These are phyloP conservation scores for Balanococcus diminutus DNA, from an alignment of 2,888 invertebrate genomes.

Conservation along the genomic window DNA sequence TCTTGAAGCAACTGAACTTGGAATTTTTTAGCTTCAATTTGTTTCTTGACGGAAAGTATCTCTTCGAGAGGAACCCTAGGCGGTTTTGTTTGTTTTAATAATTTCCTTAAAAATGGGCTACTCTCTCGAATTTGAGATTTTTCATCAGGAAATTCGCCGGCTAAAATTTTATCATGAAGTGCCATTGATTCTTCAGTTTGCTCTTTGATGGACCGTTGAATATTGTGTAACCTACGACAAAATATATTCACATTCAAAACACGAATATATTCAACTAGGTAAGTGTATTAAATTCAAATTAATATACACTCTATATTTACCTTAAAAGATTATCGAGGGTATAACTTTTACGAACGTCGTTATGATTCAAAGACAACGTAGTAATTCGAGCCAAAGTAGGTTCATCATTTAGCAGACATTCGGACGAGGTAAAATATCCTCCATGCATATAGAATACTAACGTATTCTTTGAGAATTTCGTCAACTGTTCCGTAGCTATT, in stretches of 20 bases:
- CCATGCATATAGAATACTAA: constrained; percentile 87
- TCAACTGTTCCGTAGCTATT: constrained; percentile 70
- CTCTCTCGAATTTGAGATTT: constrained; percentile 56
- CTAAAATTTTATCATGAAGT: constrained; percentile 63
- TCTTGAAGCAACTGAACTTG: constrained; percentile 72
- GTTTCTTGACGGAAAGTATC: constrained; percentile 70
- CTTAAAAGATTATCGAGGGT: constrained; percentile 73
- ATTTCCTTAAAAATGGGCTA: constrained; percentile 59
- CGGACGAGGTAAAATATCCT: constrained; percentile 76
- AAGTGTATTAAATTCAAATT: constrained; percentile 14
- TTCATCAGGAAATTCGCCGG: constrained; percentile 61
- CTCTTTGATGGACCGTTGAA: constrained; percentile 76
- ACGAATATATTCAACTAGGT: too few species aligned
- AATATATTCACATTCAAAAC: constrained; percentile 38
- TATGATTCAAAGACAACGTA: constrained; percentile 65
- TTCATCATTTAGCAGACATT: constrained; percentile 61
- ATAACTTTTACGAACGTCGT: constrained; percentile 76
- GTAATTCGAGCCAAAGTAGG: constrained; percentile 62
- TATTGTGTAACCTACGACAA: constrained; percentile 66
- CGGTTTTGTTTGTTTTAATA: constrained; percentile 58
- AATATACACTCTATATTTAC: constrained; percentile 57
- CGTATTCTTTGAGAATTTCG: constrained; percentile 71
- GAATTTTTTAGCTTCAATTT: constrained; percentile 74
- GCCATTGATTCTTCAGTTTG: constrained; percentile 67
- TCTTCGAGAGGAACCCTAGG: constrained; percentile 63